Evolutionary conservation across 64 coral and sea anemone genomes (phyloP).

Genomic region (Montipora efflorescens): DNA sequence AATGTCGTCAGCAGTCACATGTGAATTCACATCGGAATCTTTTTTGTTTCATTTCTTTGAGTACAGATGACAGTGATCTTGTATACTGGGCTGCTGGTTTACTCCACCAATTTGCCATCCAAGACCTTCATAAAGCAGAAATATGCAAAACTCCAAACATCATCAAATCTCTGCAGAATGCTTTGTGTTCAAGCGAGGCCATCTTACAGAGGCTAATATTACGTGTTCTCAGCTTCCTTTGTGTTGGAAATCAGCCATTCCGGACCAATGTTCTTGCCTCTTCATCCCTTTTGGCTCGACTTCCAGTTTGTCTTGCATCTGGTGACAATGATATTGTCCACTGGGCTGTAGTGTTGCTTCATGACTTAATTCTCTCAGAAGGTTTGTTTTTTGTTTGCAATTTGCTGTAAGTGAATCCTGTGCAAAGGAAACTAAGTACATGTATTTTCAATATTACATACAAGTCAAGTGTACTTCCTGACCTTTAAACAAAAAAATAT

Average conservation of each 20-base stretch:
- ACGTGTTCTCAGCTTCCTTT: slow-evolving; percentile 86
- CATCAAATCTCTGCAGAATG: slow-evolving; percentile 81
- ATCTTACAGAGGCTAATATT: slow-evolving; percentile 92
- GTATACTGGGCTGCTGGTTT: slow-evolving; percentile 95
- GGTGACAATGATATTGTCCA: slow-evolving; percentile 91
- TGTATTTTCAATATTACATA: too few relatives aligned
- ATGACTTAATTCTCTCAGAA: slow-evolving; percentile 89
- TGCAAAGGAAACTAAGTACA: background rate
- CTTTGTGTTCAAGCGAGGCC: slow-evolving; percentile 86
- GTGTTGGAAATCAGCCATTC: slow-evolving; percentile 80
- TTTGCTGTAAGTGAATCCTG: background rate
- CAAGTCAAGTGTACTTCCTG: too few relatives aligned
- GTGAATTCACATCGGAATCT: background rate
- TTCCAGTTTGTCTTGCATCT: slow-evolving; percentile 91
- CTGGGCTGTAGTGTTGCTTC: slow-evolving; percentile 92
- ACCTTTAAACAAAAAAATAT: too few relatives aligned
- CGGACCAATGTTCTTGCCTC: slow-evolving; percentile 61
- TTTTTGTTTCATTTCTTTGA: background rate
- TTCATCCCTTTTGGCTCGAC: slow-evolving; percentile 71
- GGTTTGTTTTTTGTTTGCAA: slow-evolving; percentile 36
- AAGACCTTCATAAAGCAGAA: slow-evolving; percentile 72
- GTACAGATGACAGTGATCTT: slow-evolving; percentile 90
- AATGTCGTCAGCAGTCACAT: too few relatives aligned
- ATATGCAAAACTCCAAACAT: slow-evolving; percentile 91
- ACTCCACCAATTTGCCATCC: slow-evolving; percentile 89